Evolutionary conservation across 2,888 invertebrate species (phyloP), one percentile per base, ranked within the genome.

Genomic region (Hypomecis punctinalis): DNA sequence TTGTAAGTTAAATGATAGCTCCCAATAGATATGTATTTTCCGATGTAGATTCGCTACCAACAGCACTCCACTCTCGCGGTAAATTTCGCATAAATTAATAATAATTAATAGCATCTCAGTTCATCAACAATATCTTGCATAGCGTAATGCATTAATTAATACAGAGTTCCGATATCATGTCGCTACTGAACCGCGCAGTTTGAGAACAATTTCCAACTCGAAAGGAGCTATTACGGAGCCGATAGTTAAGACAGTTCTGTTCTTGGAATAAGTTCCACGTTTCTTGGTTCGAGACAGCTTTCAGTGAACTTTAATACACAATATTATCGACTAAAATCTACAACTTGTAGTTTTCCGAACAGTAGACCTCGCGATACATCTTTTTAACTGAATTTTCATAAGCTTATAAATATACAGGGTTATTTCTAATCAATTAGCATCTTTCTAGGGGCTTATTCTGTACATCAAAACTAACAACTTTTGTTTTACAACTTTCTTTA

Each of bases 101-200:
- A 33, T n/a, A 10, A 7, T 51, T 7, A 45, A 13, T 13, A 45
- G 11, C 45, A n/a, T 45, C 45, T 11, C 5, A 8, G 7, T 49
- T n/a, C 36, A 13, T 35, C 43, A 45, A 9, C 23, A 23, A 23
- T 23, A 8, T 6, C n/a, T n/a, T 11, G 11, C 36, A 35, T 54
- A 54, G 36, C 36, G 43, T 35, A n/a, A 35, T 45, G 42, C 43
- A 54, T 8, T 54, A 35, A 54, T 43, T 54, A 54, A 11, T 54
- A 54, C 43, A n/a, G 11, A 54, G 36, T 43, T 43, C 43, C 36
- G 43, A 43, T 43, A 43, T 36, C 42, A 43, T 43, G 42, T 43
- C 33, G 48, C 48, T 48, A 43, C 35, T 36, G 54, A 43, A 45
- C 11, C 33, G 43, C 5, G 13, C 6, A 54, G 35, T 53, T 53